These are phyloP conservation scores for Globicephala melas DNA, from an alignment of 2,113 vertebrate species.

Conservation along the genomic window DNA sequence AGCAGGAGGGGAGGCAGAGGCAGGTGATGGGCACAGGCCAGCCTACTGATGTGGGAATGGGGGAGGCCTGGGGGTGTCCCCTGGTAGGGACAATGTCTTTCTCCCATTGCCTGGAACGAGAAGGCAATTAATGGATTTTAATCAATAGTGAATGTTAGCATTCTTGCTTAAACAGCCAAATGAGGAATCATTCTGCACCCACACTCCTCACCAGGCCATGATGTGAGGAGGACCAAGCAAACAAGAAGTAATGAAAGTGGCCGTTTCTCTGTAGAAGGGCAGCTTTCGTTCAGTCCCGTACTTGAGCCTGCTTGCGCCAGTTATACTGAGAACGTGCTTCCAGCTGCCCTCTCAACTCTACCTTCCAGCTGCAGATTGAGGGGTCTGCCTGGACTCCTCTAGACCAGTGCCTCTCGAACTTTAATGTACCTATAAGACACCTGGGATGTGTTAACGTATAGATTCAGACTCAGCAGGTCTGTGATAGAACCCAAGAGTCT, in stretches of 20 bases:
- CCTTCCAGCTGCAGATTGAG: not conserved
- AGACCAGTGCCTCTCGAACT: not conserved
- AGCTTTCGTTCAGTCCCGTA: not conserved
- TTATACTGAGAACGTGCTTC: not conserved
- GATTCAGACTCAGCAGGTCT: not conserved
- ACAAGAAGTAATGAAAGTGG: not conserved
- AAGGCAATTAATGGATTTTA: not conserved
- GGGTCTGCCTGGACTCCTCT: not conserved
- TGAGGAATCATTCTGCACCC: not conserved
- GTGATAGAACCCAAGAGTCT: not conserved
- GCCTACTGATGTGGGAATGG: not conserved
- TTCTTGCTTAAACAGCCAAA: not conserved
- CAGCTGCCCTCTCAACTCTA: not conserved
- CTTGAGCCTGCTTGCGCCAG: not conserved
- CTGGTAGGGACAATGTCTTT: not conserved
- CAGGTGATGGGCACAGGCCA: not conserved
- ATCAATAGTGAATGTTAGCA: not conserved
- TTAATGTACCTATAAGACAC: not conserved
- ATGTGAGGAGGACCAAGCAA: not conserved
- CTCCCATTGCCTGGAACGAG: not conserved
- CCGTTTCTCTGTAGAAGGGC: not conserved
- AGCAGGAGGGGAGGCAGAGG: not conserved
- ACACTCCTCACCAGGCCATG: not conserved
- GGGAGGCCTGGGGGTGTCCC: not conserved
- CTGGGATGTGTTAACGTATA: not conserved